Conservation (phyloP, 2,797 vertebrate genomes). For the Macropodus opercularis region DNA sequence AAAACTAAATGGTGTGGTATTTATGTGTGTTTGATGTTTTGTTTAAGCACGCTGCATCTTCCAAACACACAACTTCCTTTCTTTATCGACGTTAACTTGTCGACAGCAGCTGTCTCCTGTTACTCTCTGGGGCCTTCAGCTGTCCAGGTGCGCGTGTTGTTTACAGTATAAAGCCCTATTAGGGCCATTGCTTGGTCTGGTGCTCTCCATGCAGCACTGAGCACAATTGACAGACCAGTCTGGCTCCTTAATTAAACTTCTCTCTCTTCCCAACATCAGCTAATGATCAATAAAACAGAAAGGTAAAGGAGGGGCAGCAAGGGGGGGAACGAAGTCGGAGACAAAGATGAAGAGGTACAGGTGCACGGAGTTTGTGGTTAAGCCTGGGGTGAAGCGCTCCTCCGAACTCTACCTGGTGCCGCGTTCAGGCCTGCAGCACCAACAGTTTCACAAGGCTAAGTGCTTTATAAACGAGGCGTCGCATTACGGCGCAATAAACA, state of each 20-base stretch:
- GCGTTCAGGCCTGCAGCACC: conserved; percentile 8
- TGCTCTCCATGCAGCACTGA: conserved; percentile 72
- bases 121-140: conserved; percentile 48
- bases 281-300: conserved; percentile 81
- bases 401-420: not conserved
- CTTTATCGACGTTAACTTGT: conserved; percentile 46
- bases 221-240: conserved; percentile 79
- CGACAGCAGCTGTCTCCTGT: conserved; percentile 29
- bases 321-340: conserved; percentile 2
- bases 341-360: conserved; percentile 45
- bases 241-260: conserved; percentile 80
- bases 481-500: conserved; percentile 57
- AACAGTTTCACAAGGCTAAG: conserved; percentile 28
- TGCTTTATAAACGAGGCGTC: conserved; percentile 32
- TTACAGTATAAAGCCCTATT: conserved; percentile 82
- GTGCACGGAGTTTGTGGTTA: conserved; percentile 25
- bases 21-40: not conserved
- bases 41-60: not conserved
- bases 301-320: conserved; percentile 18
- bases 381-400: conserved; percentile 35
- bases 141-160: conserved; percentile 82
- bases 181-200: conserved; percentile 71
- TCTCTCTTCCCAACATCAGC: conserved; percentile 68
- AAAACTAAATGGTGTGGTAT: not conserved
- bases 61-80: conserved; percentile 33